phyloP scores from a whole-genome alignment of 1,140 invertebrate genomes.

The Apis laboriosa region DNA sequence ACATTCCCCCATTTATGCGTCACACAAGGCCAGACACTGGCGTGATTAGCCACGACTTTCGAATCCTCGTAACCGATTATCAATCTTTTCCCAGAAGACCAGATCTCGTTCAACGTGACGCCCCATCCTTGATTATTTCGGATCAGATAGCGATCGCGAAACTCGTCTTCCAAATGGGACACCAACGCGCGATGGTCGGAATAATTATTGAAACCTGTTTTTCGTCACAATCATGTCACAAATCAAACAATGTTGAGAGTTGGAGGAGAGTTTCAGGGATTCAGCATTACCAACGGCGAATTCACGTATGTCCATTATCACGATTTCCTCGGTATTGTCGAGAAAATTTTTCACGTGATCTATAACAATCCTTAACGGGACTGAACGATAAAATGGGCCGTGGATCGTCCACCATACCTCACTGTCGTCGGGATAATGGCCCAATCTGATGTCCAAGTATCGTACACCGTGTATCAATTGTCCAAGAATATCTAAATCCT shows the following conservation, averaged over 20 bases:
- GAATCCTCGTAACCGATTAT: slow-evolving; percentile 83
- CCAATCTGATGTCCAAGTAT: slow-evolving; percentile 84
- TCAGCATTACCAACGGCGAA: slow-evolving; percentile 81
- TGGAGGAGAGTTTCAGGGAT: too few relatives aligned
- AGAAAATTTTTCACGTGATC: slow-evolving; percentile 82
- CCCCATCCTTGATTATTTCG: slow-evolving; percentile 77
- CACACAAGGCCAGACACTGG: slow-evolving; percentile 78
- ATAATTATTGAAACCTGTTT: slow-evolving; percentile 2
- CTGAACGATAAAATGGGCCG: slow-evolving; percentile 79
- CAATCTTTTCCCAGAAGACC: slow-evolving; percentile 80
- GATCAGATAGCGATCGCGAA: slow-evolving; percentile 77
- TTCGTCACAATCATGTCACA: background rate
- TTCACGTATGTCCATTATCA: slow-evolving; percentile 84
- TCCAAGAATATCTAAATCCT: slow-evolving; percentile 83
- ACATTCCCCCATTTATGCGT: slow-evolving; percentile 85
- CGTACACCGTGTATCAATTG: slow-evolving; percentile 83
- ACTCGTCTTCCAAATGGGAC: slow-evolving; percentile 71
- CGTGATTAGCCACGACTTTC: slow-evolving; percentile 64
- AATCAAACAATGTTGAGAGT: too few relatives aligned
- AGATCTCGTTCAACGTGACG: slow-evolving; percentile 80
- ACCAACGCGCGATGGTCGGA: background rate
- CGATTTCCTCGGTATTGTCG: slow-evolving; percentile 83
- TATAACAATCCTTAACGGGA: slow-evolving; percentile 79
- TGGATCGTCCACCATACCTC: slow-evolving; percentile 83
- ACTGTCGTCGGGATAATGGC: slow-evolving; percentile 76